Evolutionary conservation across 2,888 invertebrate species (phyloP), one percentile per base, ranked within the genome.

Genomic region (Sabatieria punctata): DNA sequence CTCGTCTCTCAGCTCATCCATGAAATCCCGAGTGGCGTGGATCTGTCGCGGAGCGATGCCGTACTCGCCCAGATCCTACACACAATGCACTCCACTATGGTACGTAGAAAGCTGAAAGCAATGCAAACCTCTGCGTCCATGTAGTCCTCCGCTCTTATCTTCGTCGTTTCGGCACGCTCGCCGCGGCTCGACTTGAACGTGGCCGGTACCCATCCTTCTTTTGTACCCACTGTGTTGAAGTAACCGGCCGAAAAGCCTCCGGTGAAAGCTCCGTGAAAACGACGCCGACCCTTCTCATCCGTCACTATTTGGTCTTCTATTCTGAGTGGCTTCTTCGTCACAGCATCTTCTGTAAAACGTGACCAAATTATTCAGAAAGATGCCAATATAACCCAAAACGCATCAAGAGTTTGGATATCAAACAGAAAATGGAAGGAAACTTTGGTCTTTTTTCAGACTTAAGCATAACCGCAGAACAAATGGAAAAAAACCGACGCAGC

Each of bases 191-290:
- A 95, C 60, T 83, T 82, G 64, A 93, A 97, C 18, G 78, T 77
- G 27, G 79, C 74, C 0, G 95, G 97, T 11, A 77, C 75, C 85
- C 89, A 97, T 43, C 95, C 93, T 71, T 95, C 91, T 53, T 82
- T 76, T 0, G 89, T 82, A 1, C 91, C 95, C 21, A 97, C 97
- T 0, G 88, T 82, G 64, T 97, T 97, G 64, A 82, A 93, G 62
- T 84, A 93, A 0, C 97, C 97, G 1, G 97, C 97, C 15, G 91
- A 88, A 66, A 95, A 97, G 2, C 84, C 89, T 0, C 97, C 97
- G 0, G 95, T 97, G 64, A 99, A 99, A 0, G 97, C 97, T 4
- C 97, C 97, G 68, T 99, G 97, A 67, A 97, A 97, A 57, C 95
- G 71, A 8, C 86, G 74, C 48, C 82, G 73, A 1, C 93, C 95